Percentiles rank a stretch among this genome's conserved stretches.
Conservation (phyloP, 2,797 vertebrate species). For the Falco novaeseelandiae region DNA sequence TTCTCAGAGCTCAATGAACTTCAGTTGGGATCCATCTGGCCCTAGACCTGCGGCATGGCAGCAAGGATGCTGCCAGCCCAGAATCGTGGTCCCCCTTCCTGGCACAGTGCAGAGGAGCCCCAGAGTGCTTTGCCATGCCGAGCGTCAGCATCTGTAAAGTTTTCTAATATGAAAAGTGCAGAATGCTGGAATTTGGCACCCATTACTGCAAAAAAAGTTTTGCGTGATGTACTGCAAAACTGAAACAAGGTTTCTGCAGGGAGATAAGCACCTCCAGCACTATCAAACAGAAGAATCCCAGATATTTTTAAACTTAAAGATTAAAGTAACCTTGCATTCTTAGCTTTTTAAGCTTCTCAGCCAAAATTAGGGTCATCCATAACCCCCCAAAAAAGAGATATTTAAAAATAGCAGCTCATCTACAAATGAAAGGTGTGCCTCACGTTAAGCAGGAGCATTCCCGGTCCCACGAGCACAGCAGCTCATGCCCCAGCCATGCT, state of each 20-base stretch:
- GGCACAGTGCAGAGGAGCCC: rapidly evolving
- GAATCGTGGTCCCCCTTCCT: rapidly evolving
- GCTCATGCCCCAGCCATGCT: background rate
- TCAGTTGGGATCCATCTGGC: rapidly evolving
- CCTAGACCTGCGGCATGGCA: background rate
- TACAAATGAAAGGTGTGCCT: background rate
- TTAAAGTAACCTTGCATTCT: constrained; percentile 31
- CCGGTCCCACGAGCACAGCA: rapidly evolving
- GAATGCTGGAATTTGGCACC: background rate
- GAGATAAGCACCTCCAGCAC: background rate
- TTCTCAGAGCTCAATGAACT: background rate
- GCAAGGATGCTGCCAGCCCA: background rate
- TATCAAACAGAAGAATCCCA: background rate
- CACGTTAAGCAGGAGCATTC: background rate
- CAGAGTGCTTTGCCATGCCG: rapidly evolving
- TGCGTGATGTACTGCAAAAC: rapidly evolving
- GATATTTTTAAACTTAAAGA: background rate
- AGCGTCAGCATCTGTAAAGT: background rate
- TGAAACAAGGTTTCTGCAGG: background rate
- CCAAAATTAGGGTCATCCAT: constrained; percentile 40
- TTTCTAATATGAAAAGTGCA: background rate
- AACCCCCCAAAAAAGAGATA: background rate
- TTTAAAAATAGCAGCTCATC: background rate
- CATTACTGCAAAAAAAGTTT: rapidly evolving
- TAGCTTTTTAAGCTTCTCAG: constrained; percentile 7